Evolutionary conservation across 2,113 vertebrate genomes (phyloP), one percentile per base, ranked within the genome.

Genomic region (Phylloscopus trochiloides): DNA sequence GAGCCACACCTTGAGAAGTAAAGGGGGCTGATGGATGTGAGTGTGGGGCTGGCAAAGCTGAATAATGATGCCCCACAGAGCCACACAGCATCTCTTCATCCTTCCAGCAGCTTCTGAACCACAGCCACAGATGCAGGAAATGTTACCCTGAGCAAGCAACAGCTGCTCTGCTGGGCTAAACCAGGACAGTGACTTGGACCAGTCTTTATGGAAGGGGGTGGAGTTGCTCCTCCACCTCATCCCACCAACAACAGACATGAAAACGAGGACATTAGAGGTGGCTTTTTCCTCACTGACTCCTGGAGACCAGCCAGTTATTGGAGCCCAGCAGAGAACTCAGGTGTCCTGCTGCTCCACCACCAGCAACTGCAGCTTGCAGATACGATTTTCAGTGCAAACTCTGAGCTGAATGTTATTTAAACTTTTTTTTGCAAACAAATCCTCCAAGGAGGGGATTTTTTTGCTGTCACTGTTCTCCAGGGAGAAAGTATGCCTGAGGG

Each of bases 11-110:
- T 42, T 40, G n/a, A 47, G 84, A 72, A 75, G 21, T 13, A 66
- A 77, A 42, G 4, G 11, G 8, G 17, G 26, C 40, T 79, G 42
- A 17, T 17, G 42, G 31, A 12, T 62, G 18, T 59, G 58, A 40
- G 25, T 4, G 8, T 31, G 14, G 47, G 17, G 31, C 63, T 18
- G 20, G 13, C 36, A 86, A 70, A 90, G 20, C 55, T 57, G 55
- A 9, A 2, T 11, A 40, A 34, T 0, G 1, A 50, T 19, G 26
- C 5, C 29, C 14, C 34, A 28, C 0, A 0, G 19, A 36, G 32
- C 36, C 70, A 42, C 32, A 17, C 0, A 3, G 32, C 42, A 10
- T 7, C 31, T 55, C 62, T 40, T 32, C 4, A 4, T 72, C 62
- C 40, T 42, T 50, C 61, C 42, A 57, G 31, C 3, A 3, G 20